Evolutionary conservation across 2,888 invertebrate species (phyloP), one percentile per base, ranked within the genome.

Genomic region (Phytoseiulus persimilis): DNA sequence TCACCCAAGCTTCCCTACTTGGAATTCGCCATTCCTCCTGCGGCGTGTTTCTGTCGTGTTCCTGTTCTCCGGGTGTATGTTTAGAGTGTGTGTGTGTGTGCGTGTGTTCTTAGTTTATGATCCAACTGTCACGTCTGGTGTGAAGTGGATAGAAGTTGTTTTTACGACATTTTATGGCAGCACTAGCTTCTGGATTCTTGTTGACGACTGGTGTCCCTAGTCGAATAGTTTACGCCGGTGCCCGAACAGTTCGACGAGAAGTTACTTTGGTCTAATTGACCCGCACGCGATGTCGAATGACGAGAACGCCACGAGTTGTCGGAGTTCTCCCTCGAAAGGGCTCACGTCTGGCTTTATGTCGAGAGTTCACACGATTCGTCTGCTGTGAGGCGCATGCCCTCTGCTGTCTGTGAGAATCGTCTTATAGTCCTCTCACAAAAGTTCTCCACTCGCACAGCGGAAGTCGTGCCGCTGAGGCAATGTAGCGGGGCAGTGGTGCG

Each of bases 91-190:
- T 65, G 65, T 65, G 65, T 65, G 65, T 18, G 65, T 65, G 23
- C 65, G 65, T 65, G 65, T 65, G 65, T 65, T 65, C 65, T 65
- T 65, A 65, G 65, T 65, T 65, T 65, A 65, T 65, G 65, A 65
- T 65, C 65, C 65, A 23, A 65, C 9, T 65, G 65, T 65, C 65
- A 65, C 65, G 65, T 65, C 65, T 65, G 65, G 65, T 65, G 65
- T 65, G 65, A 65, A 65, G 65, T 65, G 65, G 65, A 65, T 65
- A 65, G 65, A 65, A 65, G 65, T 65, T 65, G 65, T 65, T 65
- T 65, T 65, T 65, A 65, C 65, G 65, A 65, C 65, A 65, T 65
- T 65, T 65, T 65, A 65, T 65, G 65, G 18, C 65, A 65, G 65
- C 65, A 65, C 9, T 23, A 28, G 65, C 65, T 65, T 65, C 65